Evolutionary conservation across 2,888 invertebrate genomes (phyloP), one percentile per base, ranked within the genome.

Genomic region (Cryptocephalus moraei): DNA sequence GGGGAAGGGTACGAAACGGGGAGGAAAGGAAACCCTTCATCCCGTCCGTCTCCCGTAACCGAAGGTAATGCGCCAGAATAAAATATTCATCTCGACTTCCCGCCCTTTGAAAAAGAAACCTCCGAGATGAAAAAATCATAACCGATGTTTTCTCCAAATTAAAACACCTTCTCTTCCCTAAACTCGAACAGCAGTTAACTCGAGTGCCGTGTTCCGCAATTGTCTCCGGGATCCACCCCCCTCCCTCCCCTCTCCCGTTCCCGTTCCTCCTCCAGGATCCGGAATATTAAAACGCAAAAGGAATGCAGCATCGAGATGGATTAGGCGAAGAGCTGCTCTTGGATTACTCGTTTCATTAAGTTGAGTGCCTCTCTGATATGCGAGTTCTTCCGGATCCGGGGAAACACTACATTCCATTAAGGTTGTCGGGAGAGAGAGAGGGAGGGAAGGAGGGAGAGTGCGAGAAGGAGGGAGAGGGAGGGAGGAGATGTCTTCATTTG

Each of bases 271-370:
- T 11, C 36, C 36, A 6, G 4, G 11, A 36, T 36, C 36, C 36
- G 12, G 68, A 68, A 69, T 69, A 69, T 69, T 68, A 69, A 68
- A 68, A 69, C 66, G 65, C 58, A 65, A 68, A 36, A 66, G 68
- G 66, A 67, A 68, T 65, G 67, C 67, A 22, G 22, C 22, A 67
- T 68, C 65, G 66, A 65, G 69, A 68, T 70, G 68, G 69, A 69
- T 69, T 68, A 69, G 69, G 64, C 63, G 60, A 60, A 61, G 67
- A 65, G 66, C 66, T 63, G 66, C 66, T 68, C 65, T 69, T 63
- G 72, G 73, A 73, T 74, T 73, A 73, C 71, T 67, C 73, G 73
- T 73, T 74, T 74, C 74, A 74, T 74, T 74, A 74, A 71, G 71
- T 71, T 73, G 73, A 74, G 74, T 74, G 74, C 73, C 72, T 69